phyloP scores from a whole-genome alignment of 2,797 vertebrate genomes.

The Melanotaenia pygmaea region DNA sequence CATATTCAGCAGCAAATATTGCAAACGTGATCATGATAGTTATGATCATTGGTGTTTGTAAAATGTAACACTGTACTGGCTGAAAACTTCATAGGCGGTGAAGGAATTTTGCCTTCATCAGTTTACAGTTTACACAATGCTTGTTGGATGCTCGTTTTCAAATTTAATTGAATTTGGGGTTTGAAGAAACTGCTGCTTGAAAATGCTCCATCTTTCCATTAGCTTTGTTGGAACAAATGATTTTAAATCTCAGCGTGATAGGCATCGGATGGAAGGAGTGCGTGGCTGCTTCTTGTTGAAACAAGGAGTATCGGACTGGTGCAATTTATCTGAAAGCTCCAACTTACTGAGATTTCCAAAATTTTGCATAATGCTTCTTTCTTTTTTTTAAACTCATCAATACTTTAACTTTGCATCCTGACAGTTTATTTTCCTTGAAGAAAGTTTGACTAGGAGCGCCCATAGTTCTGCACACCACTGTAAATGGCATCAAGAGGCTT shows the following conservation, averaged over 20 bases:
- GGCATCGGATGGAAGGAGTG: background rate
- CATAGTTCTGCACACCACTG: background rate
- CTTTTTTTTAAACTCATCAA: background rate
- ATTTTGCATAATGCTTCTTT: background rate
- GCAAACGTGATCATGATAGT: too few relatives aligned
- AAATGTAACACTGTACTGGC: background rate
- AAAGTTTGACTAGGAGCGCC: background rate
- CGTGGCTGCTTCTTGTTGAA: background rate
- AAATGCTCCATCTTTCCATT: background rate
- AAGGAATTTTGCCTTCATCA: background rate
- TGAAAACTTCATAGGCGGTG: background rate
- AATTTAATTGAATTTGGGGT: background rate
- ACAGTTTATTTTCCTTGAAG: background rate
- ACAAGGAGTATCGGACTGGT: background rate
- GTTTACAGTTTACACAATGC: background rate
- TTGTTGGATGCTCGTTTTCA: background rate
- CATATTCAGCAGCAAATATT: background rate
- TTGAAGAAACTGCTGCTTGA: background rate
- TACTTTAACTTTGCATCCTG: background rate
- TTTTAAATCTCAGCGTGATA: background rate
- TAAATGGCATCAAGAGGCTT: conserved; percentile 25
- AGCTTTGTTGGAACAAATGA: background rate
- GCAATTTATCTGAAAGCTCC: too few relatives aligned
- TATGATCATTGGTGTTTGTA: too few relatives aligned
- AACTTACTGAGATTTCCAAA: too few relatives aligned